Evolutionary conservation across 2,888 invertebrate species (phyloP).

Genomic region (Drosophila trichaetosa): DNA sequence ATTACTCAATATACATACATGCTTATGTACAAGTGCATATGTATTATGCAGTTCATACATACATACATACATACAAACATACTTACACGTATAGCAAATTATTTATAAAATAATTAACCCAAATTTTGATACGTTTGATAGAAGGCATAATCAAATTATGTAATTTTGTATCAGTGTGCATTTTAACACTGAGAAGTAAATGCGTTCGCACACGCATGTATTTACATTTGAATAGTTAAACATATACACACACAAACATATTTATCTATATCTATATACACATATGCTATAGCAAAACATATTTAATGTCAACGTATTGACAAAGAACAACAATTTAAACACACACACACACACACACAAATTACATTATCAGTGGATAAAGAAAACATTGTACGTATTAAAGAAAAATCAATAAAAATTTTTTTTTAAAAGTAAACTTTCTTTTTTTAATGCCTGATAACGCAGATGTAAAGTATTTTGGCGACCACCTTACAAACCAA

Average conservation of each 20-base stretch:
- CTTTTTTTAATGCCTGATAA: not conserved
- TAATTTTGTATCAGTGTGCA: conserved; percentile 57
- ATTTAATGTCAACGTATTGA: conserved; percentile 32
- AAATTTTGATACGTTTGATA: conserved; percentile 53
- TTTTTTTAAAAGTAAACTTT: conserved; percentile 18
- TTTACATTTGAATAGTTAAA: conserved; percentile 41
- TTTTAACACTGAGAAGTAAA: conserved; percentile 22
- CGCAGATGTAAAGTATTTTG: not conserved
- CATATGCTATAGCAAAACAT: conserved; percentile 32
- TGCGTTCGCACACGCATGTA: conserved; percentile 32
- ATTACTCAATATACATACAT: conserved; percentile 23
- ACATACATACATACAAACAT: conserved; percentile 11
- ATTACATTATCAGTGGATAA: conserved; percentile 42
- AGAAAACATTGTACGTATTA: conserved; percentile 42
- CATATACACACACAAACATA: conserved; percentile 36
- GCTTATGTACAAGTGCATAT: conserved; percentile 3
- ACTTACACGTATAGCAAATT: conserved; percentile 58
- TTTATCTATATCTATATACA: conserved; percentile 48
- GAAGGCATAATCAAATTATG: conserved; percentile 68
- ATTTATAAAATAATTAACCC: conserved; percentile 45
- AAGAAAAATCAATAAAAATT: conserved; percentile 42
- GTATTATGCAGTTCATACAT: conserved; percentile 2
- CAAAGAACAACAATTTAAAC: conserved; percentile 27
- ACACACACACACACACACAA: conserved; percentile 22
- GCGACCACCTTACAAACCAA: not conserved